A percentile compares a stretch with the other conserved stretches of the same genome.
phyloP scores from a whole-genome alignment of 1,140 invertebrate genomes.

The Brachionus koreanus region DNA sequence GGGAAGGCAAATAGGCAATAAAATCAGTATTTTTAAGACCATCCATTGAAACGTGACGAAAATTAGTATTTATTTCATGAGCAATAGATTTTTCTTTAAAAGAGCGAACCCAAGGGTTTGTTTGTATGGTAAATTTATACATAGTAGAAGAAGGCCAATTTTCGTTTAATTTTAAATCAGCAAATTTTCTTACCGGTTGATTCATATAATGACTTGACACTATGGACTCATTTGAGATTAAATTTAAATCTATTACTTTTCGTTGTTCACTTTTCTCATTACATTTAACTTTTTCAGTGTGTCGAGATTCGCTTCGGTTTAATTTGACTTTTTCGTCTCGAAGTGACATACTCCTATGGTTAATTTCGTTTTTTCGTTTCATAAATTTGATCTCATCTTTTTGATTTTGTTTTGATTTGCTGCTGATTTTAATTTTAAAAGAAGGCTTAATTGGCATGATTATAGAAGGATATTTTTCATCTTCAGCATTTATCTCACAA shows the following conservation, averaged over 20 bases:
- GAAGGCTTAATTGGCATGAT: conserved; percentile 16
- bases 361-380: background rate
- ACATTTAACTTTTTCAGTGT: background rate
- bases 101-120: conserved; percentile 25
- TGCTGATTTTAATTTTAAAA: background rate
- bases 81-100: conserved; percentile 32
- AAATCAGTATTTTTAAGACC: background rate
- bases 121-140: conserved; percentile 38
- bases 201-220: conserved; percentile 29
- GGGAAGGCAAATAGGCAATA: background rate
- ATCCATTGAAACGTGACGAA: background rate
- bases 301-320: background rate
- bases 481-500: background rate
- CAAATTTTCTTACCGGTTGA: background rate
- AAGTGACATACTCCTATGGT: background rate
- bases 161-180: conserved; percentile 20
- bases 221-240: background rate
- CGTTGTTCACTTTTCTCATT: background rate
- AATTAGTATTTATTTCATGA: conserved; percentile 19
- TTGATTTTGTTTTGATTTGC: background rate
- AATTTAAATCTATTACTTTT: conserved; percentile 26
- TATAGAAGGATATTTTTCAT: background rate
- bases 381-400: background rate
- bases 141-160: conserved; percentile 31
- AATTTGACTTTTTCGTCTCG: background rate